Conservation (phyloP, 92 coral and sea anemone species). For the Actinernus sp. region DNA sequence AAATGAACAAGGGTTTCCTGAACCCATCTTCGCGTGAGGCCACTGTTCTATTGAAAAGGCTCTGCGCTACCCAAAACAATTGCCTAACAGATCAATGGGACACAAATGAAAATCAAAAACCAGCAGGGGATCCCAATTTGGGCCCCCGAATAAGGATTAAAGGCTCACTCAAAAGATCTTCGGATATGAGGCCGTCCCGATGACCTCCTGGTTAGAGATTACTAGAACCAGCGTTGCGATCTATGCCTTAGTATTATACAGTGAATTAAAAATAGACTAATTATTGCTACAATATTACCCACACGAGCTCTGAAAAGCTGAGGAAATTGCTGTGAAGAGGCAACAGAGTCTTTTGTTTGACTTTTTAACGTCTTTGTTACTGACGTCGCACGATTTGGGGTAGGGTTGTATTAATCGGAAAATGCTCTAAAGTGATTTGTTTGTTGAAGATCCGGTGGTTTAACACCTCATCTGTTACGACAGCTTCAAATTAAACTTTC, state of each 20-base stretch:
- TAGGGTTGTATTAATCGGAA: neutral
- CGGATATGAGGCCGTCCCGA: constrained; percentile 6
- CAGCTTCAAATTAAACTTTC: no score
- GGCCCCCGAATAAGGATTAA: constrained; percentile 19
- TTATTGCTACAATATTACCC: no score
- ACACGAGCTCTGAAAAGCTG: no score
- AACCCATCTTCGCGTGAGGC: constrained; percentile 2
- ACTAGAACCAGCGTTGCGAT: no score
- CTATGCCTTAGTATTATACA: no score
- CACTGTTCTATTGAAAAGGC: neutral
- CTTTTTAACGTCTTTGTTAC: neutral
- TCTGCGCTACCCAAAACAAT: neutral
- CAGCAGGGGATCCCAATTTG: neutral
- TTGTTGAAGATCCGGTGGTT: neutral
- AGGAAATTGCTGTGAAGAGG: no score
- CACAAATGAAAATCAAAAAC: neutral
- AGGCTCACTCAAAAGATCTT: constrained; percentile 5
- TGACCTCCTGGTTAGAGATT: constrained; percentile 36
- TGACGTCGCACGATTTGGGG: neutral
- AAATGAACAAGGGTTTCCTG: constrained; percentile 1
- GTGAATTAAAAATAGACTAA: no score
- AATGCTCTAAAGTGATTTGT: neutral
- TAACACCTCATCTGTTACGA: no score
- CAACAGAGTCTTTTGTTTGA: neutral
- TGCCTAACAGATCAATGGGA: neutral